phyloP scores from a whole-genome alignment of 2,888 invertebrate genomes.

The Yponomeuta evonymella region DNA sequence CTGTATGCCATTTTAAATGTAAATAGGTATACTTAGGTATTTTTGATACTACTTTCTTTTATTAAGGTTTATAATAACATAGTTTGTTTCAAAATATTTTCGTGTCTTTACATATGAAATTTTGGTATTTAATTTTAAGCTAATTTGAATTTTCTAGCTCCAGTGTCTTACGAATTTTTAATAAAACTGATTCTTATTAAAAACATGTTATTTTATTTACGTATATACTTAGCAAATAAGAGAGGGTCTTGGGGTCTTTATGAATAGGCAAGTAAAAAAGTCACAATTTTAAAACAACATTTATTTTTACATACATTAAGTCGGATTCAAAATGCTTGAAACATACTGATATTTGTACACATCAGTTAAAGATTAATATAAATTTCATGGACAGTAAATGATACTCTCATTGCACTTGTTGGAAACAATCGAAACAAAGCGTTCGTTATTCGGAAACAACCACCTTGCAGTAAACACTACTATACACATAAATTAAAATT shows the following conservation, averaged over 20 bases:
- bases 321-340: slow-evolving; percentile 76
- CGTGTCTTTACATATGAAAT: too few species aligned
- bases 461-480: slow-evolving; percentile 63
- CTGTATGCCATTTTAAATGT: slow-evolving; percentile 49
- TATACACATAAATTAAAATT: slow-evolving; percentile 70
- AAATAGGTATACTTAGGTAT: slow-evolving; percentile 38
- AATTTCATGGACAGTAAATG: slow-evolving; percentile 70
- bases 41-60: not conserved
- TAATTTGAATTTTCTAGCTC: not conserved
- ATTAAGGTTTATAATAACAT: not conserved
- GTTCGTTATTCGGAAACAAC: slow-evolving; percentile 46
- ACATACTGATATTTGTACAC: slow-evolving; percentile 74
- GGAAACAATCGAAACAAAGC: slow-evolving; percentile 55
- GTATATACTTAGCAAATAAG: not conserved
- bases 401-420: slow-evolving; percentile 55
- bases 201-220: not conserved
- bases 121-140: too few species aligned
- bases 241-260: not conserved
- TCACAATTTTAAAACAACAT: slow-evolving; percentile 73
- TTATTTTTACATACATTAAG: slow-evolving; percentile 77
- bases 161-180: not conserved
- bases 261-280: slow-evolving; percentile 47
- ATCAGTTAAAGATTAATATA: slow-evolving; percentile 67
- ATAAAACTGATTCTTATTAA: not conserved
- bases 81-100: not conserved